These are phyloP conservation scores for Urocolius indicus DNA, from an alignment of 2,113 vertebrate species.

Conservation along the genomic window DNA sequence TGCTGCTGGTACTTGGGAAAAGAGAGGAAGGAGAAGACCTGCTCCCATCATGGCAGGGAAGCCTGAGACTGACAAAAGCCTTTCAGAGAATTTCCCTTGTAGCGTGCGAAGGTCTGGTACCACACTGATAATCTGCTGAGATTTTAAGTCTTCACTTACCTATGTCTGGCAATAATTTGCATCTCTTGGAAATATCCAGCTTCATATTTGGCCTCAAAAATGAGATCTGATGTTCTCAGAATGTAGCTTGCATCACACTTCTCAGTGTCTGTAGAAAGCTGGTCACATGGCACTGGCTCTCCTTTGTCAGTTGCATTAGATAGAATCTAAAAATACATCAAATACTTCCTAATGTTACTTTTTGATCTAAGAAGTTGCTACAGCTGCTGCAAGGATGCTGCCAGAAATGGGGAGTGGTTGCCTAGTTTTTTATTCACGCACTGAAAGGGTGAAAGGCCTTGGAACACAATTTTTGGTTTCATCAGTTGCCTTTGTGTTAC, in stretches of 20 bases:
- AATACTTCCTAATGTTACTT: conserved; percentile 49
- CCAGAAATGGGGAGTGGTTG: not conserved
- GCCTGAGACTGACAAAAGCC: not conserved
- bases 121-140: not conserved
- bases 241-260: not conserved
- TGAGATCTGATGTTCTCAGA: not conserved
- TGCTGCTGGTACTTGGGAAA: not conserved
- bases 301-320: conserved; percentile 37
- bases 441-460: not conserved
- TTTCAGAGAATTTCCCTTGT: not conserved
- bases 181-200: not conserved
- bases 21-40: not conserved
- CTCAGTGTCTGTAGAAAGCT: not conserved
- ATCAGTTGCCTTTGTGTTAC: not conserved
- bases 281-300: not conserved
- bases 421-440: not conserved
- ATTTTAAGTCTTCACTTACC: conserved; percentile 16
- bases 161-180: not conserved
- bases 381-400: conserved; percentile 1
- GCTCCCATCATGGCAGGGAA: not conserved
- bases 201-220: not conserved
- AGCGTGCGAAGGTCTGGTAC: not conserved
- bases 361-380: conserved; percentile 30
- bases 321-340: conserved; percentile 53
- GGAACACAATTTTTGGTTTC: not conserved